Evolutionary conservation across 1,140 invertebrate genomes (phyloP).

Genomic region (Neotoxoptera formosana): DNA sequence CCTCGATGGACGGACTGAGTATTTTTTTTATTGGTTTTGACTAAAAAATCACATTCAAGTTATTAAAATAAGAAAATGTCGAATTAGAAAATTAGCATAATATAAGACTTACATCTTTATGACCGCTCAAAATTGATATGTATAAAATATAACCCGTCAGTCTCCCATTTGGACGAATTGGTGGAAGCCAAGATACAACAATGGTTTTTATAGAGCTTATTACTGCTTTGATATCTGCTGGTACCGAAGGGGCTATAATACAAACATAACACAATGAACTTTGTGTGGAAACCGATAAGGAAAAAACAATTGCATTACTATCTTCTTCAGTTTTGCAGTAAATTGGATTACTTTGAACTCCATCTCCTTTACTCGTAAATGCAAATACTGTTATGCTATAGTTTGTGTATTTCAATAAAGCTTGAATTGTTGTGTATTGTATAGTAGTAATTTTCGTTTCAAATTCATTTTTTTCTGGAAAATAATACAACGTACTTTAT

Average conservation of each 20-base stretch:
- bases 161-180: slow-evolving; percentile 76
- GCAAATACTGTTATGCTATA: slow-evolving; percentile 85
- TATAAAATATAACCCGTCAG: slow-evolving; percentile 83
- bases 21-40: slow-evolving; percentile 50
- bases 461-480: slow-evolving; percentile 60
- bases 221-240: slow-evolving; percentile 87
- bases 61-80: background rate
- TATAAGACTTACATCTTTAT: slow-evolving; percentile 69
- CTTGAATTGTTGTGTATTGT: slow-evolving; percentile 74
- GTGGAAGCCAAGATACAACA: slow-evolving; percentile 86
- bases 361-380: slow-evolving; percentile 82
- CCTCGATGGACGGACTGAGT: slow-evolving; percentile 64
- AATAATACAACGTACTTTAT: background rate
- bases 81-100: background rate
- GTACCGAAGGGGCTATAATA: slow-evolving; percentile 79
- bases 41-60: background rate
- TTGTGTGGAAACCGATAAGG: background rate
- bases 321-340: slow-evolving; percentile 82
- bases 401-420: slow-evolving; percentile 76
- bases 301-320: slow-evolving; percentile 65
- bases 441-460: slow-evolving; percentile 73
- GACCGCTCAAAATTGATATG: slow-evolving; percentile 78
- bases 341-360: slow-evolving; percentile 74
- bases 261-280: background rate
- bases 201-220: slow-evolving; percentile 83